A percentile compares a stretch with the other conserved stretches of the same genome.
phyloP scores from a whole-genome alignment of 1,140 invertebrate genomes.

The Brachionus plicatilis region DNA sequence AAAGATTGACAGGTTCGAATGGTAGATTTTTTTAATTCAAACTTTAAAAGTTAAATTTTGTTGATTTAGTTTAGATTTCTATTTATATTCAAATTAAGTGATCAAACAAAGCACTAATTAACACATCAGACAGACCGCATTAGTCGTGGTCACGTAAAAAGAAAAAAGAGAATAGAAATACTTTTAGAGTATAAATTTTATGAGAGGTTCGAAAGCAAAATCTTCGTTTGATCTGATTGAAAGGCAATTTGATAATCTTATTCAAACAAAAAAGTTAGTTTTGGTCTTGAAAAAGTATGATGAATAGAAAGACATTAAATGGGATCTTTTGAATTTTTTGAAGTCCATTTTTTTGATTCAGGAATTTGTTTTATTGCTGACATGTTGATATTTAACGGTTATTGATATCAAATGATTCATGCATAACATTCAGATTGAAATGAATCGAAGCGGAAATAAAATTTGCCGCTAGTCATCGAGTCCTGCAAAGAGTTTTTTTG shows the following conservation, averaged over 20 bases:
- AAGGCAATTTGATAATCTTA: too few species aligned
- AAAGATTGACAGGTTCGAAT: neutral
- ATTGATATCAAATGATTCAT: neutral
- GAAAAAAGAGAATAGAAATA: neutral
- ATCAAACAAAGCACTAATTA: neutral
- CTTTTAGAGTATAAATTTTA: neutral
- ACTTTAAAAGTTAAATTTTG: neutral
- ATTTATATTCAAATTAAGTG: neutral
- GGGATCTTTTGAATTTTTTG: too few species aligned
- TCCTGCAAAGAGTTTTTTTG: neutral
- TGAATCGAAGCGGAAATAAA: neutral
- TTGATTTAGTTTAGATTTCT: neutral
- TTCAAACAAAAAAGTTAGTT: too few species aligned
- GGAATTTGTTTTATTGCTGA: neutral
- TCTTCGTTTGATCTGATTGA: too few species aligned
- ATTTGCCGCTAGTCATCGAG: neutral
- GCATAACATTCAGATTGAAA: neutral
- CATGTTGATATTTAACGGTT: neutral
- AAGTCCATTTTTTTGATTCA: neutral
- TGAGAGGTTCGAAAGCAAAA: neutral
- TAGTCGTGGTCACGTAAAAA: neutral
- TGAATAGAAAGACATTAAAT: too few species aligned
- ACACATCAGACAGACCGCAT: neutral
- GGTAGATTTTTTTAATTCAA: neutral
- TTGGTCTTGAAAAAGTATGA: too few species aligned